Evolutionary conservation across 2,888 invertebrate species (phyloP).

Genomic region (Caprella mutica): DNA sequence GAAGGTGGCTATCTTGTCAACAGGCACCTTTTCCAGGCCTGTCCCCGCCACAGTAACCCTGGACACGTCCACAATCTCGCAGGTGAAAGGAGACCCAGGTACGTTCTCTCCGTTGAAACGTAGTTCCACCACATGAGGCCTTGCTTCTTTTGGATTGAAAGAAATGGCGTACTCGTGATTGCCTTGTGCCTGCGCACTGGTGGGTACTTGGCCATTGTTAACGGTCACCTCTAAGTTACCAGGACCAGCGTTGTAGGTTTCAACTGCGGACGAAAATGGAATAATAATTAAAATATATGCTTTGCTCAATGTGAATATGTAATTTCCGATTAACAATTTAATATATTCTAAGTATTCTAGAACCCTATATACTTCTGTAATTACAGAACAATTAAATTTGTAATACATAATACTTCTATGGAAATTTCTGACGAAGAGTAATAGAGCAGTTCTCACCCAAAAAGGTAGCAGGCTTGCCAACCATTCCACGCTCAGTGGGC

Average conservation of each 20-base stretch:
- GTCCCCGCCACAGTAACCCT: slow-evolving; percentile 67
- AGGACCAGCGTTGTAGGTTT: slow-evolving; percentile 95
- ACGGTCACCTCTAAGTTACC: slow-evolving; percentile 98
- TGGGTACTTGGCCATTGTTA: slow-evolving; percentile 92
- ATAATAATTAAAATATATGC: not conserved
- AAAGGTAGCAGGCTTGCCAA: slow-evolving; percentile 82
- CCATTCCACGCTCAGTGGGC: slow-evolving; percentile 73
- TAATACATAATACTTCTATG: not conserved
- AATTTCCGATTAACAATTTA: not conserved
- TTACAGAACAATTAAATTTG: not conserved
- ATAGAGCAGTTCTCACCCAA: slow-evolving; percentile 50
- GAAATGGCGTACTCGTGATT: slow-evolving; percentile 93
- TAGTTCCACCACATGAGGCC: slow-evolving; percentile 83
- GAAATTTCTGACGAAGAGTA: not conserved
- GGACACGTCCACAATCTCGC: slow-evolving; percentile 68
- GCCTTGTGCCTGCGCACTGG: slow-evolving; percentile 91
- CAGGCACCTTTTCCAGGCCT: slow-evolving; percentile 76
- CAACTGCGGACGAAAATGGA: slow-evolving; percentile 52
- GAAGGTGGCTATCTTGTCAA: slow-evolving; percentile 71
- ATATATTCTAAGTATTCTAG: not conserved
- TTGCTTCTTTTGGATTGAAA: slow-evolving; percentile 84
- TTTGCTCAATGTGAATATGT: slow-evolving; percentile 5
- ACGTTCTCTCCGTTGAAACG: slow-evolving; percentile 93
- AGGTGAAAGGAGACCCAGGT: slow-evolving; percentile 74
- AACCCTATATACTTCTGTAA: not conserved